Conservation (phyloP, 2,888 invertebrate genomes). For the Apodemia hepburni region DNA sequence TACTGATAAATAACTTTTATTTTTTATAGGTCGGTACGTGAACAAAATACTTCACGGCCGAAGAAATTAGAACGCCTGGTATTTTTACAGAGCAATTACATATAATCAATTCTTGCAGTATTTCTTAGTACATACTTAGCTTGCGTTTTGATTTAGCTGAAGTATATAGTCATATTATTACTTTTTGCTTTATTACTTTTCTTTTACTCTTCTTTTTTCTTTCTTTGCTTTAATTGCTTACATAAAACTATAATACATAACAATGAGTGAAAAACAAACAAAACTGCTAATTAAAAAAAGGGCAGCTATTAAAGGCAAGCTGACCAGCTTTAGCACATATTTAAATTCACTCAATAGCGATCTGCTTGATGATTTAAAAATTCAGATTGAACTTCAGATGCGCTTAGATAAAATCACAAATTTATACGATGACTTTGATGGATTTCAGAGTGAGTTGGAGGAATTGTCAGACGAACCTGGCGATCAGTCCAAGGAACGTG, state of each 20-base stretch:
- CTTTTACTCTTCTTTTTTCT: too few species aligned
- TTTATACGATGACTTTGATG: not conserved
- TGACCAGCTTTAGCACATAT: conserved; percentile 20
- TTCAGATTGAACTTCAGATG: not conserved
- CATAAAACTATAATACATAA: not conserved
- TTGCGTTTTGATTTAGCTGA: too few species aligned
- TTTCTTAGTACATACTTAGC: too few species aligned
- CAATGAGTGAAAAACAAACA: conserved; percentile 12
- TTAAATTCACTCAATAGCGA: conserved; percentile 7
- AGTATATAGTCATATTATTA: not conserved
- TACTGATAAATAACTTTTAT: too few species aligned
- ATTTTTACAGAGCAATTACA: too few species aligned
- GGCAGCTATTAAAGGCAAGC: conserved; percentile 17
- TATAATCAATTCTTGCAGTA: too few species aligned
- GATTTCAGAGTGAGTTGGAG: conserved; percentile 11
- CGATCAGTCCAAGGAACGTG: not conserved
- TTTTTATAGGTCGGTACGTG: too few species aligned
- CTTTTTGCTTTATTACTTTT: not conserved
- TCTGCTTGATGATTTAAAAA: not conserved
- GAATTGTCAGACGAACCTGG: not conserved
- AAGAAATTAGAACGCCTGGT: too few species aligned
- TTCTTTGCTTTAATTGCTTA: not conserved
- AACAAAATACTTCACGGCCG: too few species aligned
- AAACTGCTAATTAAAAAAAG: conserved; percentile 20
- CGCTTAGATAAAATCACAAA: conserved; percentile 5